Evolutionary conservation across 2,888 invertebrate genomes (phyloP), one percentile per base, ranked within the genome.

Genomic region (Tromatobia lineatoria): DNA sequence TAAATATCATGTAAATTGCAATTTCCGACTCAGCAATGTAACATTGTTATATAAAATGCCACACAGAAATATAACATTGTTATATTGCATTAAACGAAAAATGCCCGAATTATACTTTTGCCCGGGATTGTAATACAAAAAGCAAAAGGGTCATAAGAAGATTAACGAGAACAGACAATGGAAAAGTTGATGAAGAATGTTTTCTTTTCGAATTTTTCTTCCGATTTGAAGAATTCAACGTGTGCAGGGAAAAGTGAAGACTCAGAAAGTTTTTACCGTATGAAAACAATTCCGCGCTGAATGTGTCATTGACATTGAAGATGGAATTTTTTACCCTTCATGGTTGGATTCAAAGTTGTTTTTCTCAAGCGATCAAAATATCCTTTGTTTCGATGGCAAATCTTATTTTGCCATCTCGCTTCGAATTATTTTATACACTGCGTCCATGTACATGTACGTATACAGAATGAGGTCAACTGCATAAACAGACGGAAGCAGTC

Each of bases 391-490:
- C 38, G 29, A 59, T 1, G 38, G 34, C 34, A 64, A 38, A 52
- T 64, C n/a, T 45, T 66, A 66, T 75, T 47, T 42, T 11, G 23
- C 15, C 18, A 23, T 47, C 18, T 25, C 13, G 10, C 23, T 23
- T 15, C 13, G 0, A 45, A 13, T 42, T 20, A 45, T 13, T 29
- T 10, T 18, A 10, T n/a, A 20, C 4, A 18, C 7, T 18, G 52
- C n/a, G 38, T n/a, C 15, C 15, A 57, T 18, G 34, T 45, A 69
- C 45, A 67, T 45, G 59, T 64, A 34, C 52, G 74, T 52, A 45
- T 52, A 25, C 23, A 38, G 75, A 83, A 83, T 70, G 74, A 79
- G 82, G 82, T 83, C 79, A 69, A 13, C 13, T 50, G 79, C 74
- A 64, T 75, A 70, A 78, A 74, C 50, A 69, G 50, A 61, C 59